Evolutionary conservation across 2,797 vertebrate genomes (phyloP), one percentile per base, ranked within the genome.

Genomic region (Hippoglossus hippoglossus): DNA sequence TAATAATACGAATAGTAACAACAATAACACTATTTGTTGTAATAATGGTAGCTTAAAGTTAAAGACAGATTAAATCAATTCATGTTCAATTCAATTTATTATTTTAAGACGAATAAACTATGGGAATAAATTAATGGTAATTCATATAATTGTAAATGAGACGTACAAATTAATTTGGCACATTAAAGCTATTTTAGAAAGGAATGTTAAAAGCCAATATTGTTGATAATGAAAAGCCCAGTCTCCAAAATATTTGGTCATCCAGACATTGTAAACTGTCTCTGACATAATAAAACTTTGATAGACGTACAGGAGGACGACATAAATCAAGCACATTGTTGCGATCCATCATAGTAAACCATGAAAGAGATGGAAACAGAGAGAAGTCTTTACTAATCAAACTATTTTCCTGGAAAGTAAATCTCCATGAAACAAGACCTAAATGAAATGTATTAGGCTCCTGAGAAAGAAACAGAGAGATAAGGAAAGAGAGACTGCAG

Each of bases 1-100:
- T 11, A 28, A 10, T 22, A 24, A 0, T 26, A 28, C 6, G 2
- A 11, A 54, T 54, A 54, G 75, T 71, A 59, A 81, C 12, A 36
- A 89, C 77, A 57, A 90, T 58, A 18, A 24, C 5, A 24, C 2
- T 28, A 26, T 5, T 16, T 1, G 25, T 18, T 28, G 76, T 73
- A 59, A 82, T 13, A 47, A 90, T 75, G 55, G 89, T 56, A 18
- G 25, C 3, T 9, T 55, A 2, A 24, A 21, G 26, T n/a, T 1
- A n/a, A 16, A 26, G 2, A 49, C 15, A 1, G 25, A 5, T n/a
- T 16, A 11, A 15, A 0, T 19, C 18, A 6, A 57, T 13, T 21
- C 3, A 2, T 24, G 10, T 4, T 1, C 4, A 0, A 13, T 13
- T 26, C 4, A 3, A 22, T n/a, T 24, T 11, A 55, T 2, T 0